Evolutionary conservation across 2,797 vertebrate species (phyloP), one percentile per base, ranked within the genome.

Genomic region (Chaetodon trifasciatus): DNA sequence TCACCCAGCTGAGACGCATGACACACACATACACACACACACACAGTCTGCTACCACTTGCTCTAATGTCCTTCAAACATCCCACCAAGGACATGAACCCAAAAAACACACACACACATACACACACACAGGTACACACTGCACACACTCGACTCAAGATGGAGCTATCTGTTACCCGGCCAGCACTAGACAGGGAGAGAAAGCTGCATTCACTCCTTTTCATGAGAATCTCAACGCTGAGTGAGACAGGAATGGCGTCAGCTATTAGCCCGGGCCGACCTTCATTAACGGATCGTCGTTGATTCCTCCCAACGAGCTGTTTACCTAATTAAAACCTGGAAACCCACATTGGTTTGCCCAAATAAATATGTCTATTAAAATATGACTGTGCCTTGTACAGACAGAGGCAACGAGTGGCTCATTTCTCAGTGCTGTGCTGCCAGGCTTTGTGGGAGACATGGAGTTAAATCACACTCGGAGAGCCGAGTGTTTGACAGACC

Each of bases 401-500:
- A 80, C 70, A 47, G 65, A 74, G 56, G 65, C 37, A 35, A 77
- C 28, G 40, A 28, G 72, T 35, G 81, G 47, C 65, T 89, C 76
- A 67, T 91, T 79, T 68, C 74, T 88, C 84, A 70, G 56, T n/a
- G 32, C 61, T 56, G 63, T 28, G 72, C 62, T 77, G 81, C 67
- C 70, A 62, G 81, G 84, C 86, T 82, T 81, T 78, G 82, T 47
- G 56, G 66, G 63, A 77, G 86, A 86, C 76, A 40, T 12, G 28
- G 81, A 88, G 82, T 90, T 91, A 93, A 93, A 93, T 91, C 90
- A 81, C 87, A 78, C 82, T 84, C 70, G 7, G 85, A 78, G 79
- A 90, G 83, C 90, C 70, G 88, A 89, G 91, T 84, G 87, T 90
- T 90, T 93, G 93, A 94, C 91, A 92, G 91, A 93, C 88, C 92